Base-by-base conservation (phyloP, 2,797 vertebrate species). In the Otus scops region DNA sequence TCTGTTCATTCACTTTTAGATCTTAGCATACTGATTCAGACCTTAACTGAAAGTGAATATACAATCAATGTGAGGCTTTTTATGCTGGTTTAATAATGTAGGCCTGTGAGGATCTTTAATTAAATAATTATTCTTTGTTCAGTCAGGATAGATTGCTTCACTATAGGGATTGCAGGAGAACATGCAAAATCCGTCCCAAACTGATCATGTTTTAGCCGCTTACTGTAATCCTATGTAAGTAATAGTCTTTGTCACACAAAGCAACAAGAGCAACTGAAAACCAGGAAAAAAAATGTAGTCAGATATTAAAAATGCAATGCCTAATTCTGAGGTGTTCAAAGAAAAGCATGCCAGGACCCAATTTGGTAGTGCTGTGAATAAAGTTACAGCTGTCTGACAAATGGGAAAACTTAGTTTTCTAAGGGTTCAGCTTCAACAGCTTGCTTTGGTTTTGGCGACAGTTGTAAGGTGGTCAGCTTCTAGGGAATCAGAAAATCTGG, bases 41-140 rank as follows among this genome's bases (percentile, higher is more conserved):
- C 54, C 73, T 82, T 97, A 94, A 92, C 92, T 92, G 95, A 85
- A 95, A 93, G 83, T 84, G 88, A 96, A 95, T 94, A 92, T 84
- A 89, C 93, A 96, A 95, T 96, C 91, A 91, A 92, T 93, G 88
- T 85, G 76, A 68, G 54, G 63, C 81, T 91, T 96, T 94, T 97
- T 89, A 74, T 78, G 56, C 67, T 59, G 47, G 53, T 79, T 93
- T 88, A 95, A 90, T 96, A 95, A 91, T 80, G 88, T 41, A 93
- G 81, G 60, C 51, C 85, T 92, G 71, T 14, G 51, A 93, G 34
- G 85, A 75, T 93, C 91, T 95, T 97, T 96, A 97, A 96, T 97
- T 96, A 97, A 96, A 94, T 94, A 96, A 96, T 95, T 94, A 88
- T 83, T 91, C 85, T 94, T 81, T 88, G 67, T 94, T 96, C 87